Conservation (phyloP, 1,140 invertebrate genomes). For the Achroia grisella region DNA sequence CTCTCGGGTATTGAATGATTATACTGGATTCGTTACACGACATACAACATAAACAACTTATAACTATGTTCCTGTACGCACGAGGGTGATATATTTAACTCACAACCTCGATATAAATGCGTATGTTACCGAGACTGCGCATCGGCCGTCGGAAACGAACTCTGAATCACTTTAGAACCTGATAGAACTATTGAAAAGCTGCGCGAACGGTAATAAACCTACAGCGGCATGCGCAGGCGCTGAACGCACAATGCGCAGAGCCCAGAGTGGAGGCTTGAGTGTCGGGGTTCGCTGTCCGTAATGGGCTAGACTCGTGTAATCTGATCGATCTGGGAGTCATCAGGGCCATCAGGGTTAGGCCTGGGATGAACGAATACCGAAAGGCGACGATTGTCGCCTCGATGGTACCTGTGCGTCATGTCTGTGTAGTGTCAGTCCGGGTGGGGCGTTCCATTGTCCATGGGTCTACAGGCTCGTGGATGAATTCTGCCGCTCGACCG, state of each 20-base stretch:
- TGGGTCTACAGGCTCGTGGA: no score
- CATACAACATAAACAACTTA: conserved; percentile 53
- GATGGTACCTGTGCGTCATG: conserved; percentile 1
- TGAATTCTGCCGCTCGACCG: no score
- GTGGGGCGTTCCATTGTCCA: background rate
- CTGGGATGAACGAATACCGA: background rate
- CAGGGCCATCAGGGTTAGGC: background rate
- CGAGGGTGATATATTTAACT: conserved; percentile 20
- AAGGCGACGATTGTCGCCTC: background rate
- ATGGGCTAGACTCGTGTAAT: no score
- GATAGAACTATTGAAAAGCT: conserved; percentile 9
- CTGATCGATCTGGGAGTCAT: no score
- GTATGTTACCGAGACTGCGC: conserved; percentile 16
- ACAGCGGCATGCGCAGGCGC: background rate
- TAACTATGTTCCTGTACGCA: conserved; percentile 26
- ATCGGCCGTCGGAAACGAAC: conserved; percentile 6
- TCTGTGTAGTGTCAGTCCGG: background rate
- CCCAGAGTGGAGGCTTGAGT: background rate
- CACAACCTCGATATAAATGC: conserved; percentile 21
- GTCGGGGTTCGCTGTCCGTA: background rate
- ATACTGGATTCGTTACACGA: conserved; percentile 22
- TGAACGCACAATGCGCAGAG: background rate
- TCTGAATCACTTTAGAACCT: conserved; percentile 6
- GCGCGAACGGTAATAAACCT: conserved; percentile 4
- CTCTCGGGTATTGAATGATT: no score